Evolutionary conservation across 1,140 invertebrate species (phyloP).

Genomic region (Bombus consobrinus): DNA sequence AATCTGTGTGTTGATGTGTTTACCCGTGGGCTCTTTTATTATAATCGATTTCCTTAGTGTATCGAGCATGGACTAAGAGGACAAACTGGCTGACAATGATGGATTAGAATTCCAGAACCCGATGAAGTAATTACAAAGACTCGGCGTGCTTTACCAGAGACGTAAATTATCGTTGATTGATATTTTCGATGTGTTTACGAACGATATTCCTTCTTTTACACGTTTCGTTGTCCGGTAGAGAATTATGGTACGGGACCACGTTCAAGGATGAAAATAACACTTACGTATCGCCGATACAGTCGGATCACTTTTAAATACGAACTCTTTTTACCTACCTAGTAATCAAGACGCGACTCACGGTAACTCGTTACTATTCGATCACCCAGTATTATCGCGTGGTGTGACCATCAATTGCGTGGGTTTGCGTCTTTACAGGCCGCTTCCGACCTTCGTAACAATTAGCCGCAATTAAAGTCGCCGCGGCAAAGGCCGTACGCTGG

Average conservation of each 20-base stretch:
- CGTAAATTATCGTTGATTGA: constrained; percentile 59
- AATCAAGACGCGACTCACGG: background rate
- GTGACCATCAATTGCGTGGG: constrained; percentile 76
- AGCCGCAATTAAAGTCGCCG: constrained; percentile 77
- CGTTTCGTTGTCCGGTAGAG: background rate
- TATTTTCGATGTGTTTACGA: constrained; percentile 43
- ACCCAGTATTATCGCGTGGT: constrained; percentile 69
- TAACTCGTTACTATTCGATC: constrained; percentile 55
- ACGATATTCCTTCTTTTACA: constrained; percentile 6
- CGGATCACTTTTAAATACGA: background rate
- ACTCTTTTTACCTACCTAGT: background rate
- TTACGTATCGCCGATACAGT: background rate
- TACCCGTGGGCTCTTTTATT: constrained; percentile 47
- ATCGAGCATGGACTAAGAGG: constrained; percentile 42
- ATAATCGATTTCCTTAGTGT: constrained; percentile 45
- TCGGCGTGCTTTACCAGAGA: constrained; percentile 32
- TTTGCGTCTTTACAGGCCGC: constrained; percentile 74
- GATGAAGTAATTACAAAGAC: constrained; percentile 58
- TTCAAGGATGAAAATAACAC: background rate
- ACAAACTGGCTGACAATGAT: constrained; percentile 47
- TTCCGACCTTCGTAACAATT: constrained; percentile 81
- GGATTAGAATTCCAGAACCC: constrained; percentile 52
- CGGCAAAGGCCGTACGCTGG: constrained; percentile 71
- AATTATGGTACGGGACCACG: background rate
- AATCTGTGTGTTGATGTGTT: constrained; percentile 42